These are phyloP conservation scores for Eledone cirrhosa DNA, from an alignment of 2,888 invertebrate species.

Conservation along the genomic window DNA sequence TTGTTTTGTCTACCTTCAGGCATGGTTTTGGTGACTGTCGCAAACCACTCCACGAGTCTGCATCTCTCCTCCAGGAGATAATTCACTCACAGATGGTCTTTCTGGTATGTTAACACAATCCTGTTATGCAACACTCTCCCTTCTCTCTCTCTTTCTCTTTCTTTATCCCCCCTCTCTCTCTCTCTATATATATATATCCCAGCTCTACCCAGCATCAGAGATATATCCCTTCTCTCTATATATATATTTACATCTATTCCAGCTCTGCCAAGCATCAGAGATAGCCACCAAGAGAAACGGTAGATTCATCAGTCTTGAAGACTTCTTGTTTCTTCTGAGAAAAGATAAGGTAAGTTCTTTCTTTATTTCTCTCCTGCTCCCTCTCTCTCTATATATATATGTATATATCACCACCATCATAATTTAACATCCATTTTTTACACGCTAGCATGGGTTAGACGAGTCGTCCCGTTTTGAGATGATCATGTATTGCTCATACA, in stretches of 20 bases:
- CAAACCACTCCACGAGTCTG: constrained; percentile 82
- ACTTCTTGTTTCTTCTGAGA: constrained; percentile 84
- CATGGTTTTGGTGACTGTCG: constrained; percentile 92
- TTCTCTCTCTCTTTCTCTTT: background rate
- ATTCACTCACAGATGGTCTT: constrained; percentile 82
- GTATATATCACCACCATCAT: too few relatives aligned
- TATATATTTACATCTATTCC: constrained; percentile 32
- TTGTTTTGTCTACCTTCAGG: constrained; percentile 62
- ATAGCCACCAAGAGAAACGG: constrained; percentile 73
- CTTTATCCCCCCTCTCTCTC: background rate
- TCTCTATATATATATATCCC: background rate
- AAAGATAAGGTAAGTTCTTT: constrained; percentile 75
- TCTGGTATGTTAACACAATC: constrained; percentile 67
- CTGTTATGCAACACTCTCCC: background rate
- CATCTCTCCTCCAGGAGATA: constrained; percentile 83
- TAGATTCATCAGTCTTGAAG: constrained; percentile 72
- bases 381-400: too few relatives aligned
- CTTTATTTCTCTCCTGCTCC: too few relatives aligned
- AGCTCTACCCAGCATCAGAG: constrained; percentile 78
- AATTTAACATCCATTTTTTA: too few relatives aligned
- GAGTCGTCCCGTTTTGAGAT: too few relatives aligned
- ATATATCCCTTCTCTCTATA: constrained; percentile 58
- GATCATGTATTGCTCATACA: too few relatives aligned
- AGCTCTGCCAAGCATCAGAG: constrained; percentile 78
- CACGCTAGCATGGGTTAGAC: too few relatives aligned